Percentiles rank a stretch among this genome's conserved stretches.
Evolutionary conservation across 2,113 vertebrate genomes (phyloP).

Genomic region (Odocoileus virginianus): DNA sequence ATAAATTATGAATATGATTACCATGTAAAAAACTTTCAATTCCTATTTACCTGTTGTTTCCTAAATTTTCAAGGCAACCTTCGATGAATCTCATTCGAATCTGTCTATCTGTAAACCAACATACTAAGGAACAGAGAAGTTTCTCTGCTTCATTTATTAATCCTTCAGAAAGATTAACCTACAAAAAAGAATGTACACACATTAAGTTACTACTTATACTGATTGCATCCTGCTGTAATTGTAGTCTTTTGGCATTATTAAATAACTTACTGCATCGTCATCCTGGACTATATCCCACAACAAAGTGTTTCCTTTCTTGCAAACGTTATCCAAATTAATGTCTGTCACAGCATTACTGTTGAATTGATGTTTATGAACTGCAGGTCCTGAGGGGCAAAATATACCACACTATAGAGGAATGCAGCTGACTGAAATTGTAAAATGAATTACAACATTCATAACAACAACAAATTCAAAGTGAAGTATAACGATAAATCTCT

Average conservation of each 20-base stretch:
- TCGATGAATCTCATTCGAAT: conserved; percentile 99
- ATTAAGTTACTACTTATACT: conserved; percentile 60
- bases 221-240: background rate
- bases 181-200: conserved; percentile 66
- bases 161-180: conserved; percentile 98
- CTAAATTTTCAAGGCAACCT: conserved; percentile 98
- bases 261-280: conserved; percentile 93
- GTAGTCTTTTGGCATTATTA: conserved; percentile 7
- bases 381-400: conserved; percentile 85
- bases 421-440: background rate
- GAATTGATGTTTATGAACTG: conserved; percentile 98
- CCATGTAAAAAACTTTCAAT: background rate
- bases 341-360: conserved; percentile 94
- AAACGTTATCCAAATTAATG: conserved; percentile 99
- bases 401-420: conserved; percentile 56
- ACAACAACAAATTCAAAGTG: conserved; percentile 20
- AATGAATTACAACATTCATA: background rate
- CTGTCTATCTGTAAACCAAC: conserved; percentile 99
- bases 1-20: background rate
- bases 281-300: conserved; percentile 99
- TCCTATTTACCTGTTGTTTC: conserved; percentile 92
- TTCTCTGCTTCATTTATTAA: conserved; percentile 99
- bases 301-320: conserved; percentile 98
- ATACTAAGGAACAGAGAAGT: conserved; percentile 97
- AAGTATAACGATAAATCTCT: background rate